Conservation (phyloP, 2,113 vertebrate species). For the Python bivittatus region DNA sequence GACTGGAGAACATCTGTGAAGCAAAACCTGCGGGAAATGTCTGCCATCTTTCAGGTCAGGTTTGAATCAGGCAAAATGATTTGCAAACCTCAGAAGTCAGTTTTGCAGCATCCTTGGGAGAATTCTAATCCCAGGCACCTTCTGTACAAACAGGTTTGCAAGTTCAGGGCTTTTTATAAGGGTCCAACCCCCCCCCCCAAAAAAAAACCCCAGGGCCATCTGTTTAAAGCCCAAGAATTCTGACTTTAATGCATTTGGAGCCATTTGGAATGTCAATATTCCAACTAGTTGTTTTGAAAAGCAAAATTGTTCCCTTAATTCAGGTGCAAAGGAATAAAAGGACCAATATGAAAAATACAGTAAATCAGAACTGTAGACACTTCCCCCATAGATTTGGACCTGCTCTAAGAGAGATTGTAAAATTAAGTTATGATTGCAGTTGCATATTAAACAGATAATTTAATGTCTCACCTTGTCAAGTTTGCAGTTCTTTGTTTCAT, state of each 20-base stretch:
- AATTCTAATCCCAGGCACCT: neutral
- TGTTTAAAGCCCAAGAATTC: conserved; percentile 5
- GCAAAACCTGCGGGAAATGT: neutral
- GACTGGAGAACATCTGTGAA: neutral
- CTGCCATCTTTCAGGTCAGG: neutral
- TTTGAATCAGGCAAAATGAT: neutral
- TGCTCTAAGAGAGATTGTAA: conserved; percentile 37
- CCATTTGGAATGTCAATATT: conserved; percentile 20
- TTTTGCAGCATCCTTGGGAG: neutral
- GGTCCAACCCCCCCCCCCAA: too few relatives aligned
- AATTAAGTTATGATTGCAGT: conserved; percentile 55
- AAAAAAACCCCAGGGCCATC: neutral
- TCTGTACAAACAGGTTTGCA: neutral
- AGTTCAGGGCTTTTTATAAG: neutral
- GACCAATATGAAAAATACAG: conserved; percentile 29
- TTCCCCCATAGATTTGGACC: conserved; percentile 47
- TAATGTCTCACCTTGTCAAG: neutral
- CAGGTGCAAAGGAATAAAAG: conserved; percentile 25
- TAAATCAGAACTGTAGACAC: conserved; percentile 49
- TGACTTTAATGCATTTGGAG: neutral
- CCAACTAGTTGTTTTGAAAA: conserved; percentile 12
- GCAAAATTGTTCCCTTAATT: conserved; percentile 18
- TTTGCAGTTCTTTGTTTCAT: conserved; percentile 35
- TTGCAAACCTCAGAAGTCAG: neutral
- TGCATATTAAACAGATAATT: conserved; percentile 55